phyloP scores from a whole-genome alignment of 1,140 invertebrate species.

The Trichogramma pretiosum region DNA sequence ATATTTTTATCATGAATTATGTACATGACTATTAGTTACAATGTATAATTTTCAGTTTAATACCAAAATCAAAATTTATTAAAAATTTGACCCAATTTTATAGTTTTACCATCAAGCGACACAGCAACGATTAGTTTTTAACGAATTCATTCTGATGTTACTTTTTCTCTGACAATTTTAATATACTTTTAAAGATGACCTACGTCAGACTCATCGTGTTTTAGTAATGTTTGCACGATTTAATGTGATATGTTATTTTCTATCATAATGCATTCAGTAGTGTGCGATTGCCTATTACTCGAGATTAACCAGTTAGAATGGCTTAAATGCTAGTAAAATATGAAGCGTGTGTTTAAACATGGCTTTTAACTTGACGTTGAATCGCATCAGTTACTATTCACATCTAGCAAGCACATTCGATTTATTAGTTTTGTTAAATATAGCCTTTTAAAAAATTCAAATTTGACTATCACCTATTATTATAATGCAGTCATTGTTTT shows the following conservation, averaged over 20 bases:
- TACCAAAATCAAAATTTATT: slow-evolving; percentile 2
- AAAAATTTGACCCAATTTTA: slow-evolving; percentile 11
- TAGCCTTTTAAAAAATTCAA: no score
- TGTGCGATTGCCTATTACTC: slow-evolving; percentile 39
- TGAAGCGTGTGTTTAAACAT: no score
- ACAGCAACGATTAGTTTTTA: slow-evolving; percentile 11
- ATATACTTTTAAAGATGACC: slow-evolving; percentile 21
- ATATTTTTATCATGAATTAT: slow-evolving; percentile 6
- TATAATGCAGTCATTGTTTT: slow-evolving; percentile 18
- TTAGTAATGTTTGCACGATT: slow-evolving; percentile 15
- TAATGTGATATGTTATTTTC: slow-evolving; percentile 19
- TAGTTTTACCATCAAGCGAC: slow-evolving; percentile 14
- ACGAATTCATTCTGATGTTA: slow-evolving; percentile 7
- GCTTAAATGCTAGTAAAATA: no score
- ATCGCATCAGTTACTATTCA: no score
- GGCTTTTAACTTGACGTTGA: no score
- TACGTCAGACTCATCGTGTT: slow-evolving; percentile 10
- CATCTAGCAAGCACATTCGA: slow-evolving; percentile 1
- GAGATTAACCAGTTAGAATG: no score
- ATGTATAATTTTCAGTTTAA: slow-evolving; percentile 12
- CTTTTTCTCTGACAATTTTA: slow-evolving; percentile 20
- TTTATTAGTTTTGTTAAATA: no score
- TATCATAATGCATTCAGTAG: slow-evolving; percentile 27
- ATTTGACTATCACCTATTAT: no score
- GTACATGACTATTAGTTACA: no score